Base-by-base conservation (phyloP, 2,113 vertebrate species). In the Meleagris gallopavo region DNA sequence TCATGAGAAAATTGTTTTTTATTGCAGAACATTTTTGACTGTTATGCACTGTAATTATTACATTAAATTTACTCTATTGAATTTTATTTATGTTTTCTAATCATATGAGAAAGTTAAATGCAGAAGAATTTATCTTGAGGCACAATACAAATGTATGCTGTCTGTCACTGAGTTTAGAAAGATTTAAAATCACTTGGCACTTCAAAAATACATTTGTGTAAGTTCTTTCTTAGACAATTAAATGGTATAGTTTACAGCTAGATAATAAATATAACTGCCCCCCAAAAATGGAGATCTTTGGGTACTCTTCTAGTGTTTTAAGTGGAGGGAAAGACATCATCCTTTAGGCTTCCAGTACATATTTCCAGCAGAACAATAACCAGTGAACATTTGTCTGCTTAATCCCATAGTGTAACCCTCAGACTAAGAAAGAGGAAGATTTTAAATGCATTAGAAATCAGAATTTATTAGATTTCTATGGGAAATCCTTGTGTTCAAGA, bases 11-110 rank as follows among this genome's bases (percentile, higher is more conserved):
- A 13, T 48, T 77, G 17, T 22, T 90, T 54, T 48, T 81, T 81
- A 76, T 19, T 58, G 54, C 38, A 78, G 38, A 89, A 77, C 80
- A 34, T 86, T 88, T 73, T 66, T 74, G 57, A 82, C 91, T 86
- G 32, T 11, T 91, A 29, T 64, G 17, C 32, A 72, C 80, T 92
- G 54, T 89, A 93, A 71, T 94, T 89, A 92, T 93, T 95, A 88
- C 34, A 91, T 93, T 93, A 34, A 85, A 87, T 90, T 50, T 18
- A 57, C 13, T n/a, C n/a, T n/a, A n/a, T n/a, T 91, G 61, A 24
- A 90, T 94, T 90, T 96, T 97, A 89, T 95, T 96, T 97, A n/a
- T n/a, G 3, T 12, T 91, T 93, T 77, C 64, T 90, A 88, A 38
- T 87, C 5, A 38, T 66, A 83, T 29, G 10, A 81, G 64, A 94